phyloP scores from a whole-genome alignment of 2,797 vertebrate genomes.

The Fratercula arctica region DNA sequence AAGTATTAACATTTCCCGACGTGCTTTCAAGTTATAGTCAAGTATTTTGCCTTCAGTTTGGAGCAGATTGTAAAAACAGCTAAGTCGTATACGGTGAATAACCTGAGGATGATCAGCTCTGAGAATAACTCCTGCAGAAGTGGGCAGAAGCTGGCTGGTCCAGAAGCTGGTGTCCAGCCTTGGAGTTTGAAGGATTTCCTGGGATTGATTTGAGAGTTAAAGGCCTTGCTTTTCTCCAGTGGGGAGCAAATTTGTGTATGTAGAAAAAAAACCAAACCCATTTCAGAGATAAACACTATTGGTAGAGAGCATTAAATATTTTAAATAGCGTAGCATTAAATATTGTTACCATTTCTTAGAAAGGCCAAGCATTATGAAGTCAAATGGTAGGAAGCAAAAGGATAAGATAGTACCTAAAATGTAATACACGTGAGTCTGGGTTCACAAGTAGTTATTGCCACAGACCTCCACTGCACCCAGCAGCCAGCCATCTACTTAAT shows the following conservation, averaged over 20 bases:
- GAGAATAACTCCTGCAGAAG: not conserved
- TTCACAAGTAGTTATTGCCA: not conserved
- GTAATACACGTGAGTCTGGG: rapidly evolving
- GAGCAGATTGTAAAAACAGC: not conserved
- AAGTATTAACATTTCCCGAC: not conserved
- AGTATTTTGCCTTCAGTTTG: not conserved
- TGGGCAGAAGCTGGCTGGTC: not conserved
- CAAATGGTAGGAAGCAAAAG: not conserved
- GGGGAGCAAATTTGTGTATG: not conserved
- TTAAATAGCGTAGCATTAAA: not conserved
- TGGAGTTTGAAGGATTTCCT: not conserved
- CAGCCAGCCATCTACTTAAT: not conserved
- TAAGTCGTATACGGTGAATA: not conserved
- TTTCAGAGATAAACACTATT: not conserved
- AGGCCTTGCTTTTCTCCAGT: not conserved
- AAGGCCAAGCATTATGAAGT: not conserved
- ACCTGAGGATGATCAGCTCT: not conserved
- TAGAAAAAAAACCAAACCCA: not conserved
- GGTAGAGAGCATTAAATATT: not conserved
- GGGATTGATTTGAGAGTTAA: not conserved
- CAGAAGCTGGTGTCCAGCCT: not conserved
- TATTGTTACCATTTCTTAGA: not conserved
- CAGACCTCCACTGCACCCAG: not conserved
- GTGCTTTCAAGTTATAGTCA: not conserved
- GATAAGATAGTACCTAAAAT: not conserved